Evolutionary conservation across 2,888 invertebrate species (phyloP), one percentile per base, ranked within the genome.

Genomic region (Rhingia campestris): DNA sequence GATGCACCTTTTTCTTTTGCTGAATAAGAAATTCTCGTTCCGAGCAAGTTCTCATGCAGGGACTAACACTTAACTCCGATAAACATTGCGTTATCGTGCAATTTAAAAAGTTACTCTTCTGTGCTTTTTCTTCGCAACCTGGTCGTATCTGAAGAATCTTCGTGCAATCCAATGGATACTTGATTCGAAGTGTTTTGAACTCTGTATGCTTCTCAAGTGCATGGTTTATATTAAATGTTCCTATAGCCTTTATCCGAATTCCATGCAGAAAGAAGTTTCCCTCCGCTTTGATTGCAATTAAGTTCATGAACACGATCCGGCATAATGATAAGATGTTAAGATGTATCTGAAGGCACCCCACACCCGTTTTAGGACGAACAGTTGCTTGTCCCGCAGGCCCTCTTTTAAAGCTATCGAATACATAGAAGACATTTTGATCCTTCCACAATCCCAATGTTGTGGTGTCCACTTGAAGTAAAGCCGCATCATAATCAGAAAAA

Each of bases 371-470:
- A 64, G 47, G 91, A 2, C 10, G 43, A 66, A 87, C 87, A 12
- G 87, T 87, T 6, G 88, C 92, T 75, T 90, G 86, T 0, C 94
- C 95, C 54, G 94, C 93, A 6, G 89, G 91, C 9, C 93, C 93
- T 2, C 95, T 92, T 4, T 94, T 92, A 86, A 95, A 95, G 0
- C 94, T 94, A 90, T 95, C 95, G 82, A 94, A 94, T 32, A 93
- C 91, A 87, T 94, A 95, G 88, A 90, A 94, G 92, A 94, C 93
- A 47, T 94, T 93, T 39, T 92, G 92, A 88, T 95, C 94, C 22
- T 93, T 92, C 95, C 95, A 95, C 9, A 95, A 87, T 0, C 92
- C 94, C 35, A 95, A 80, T n/a, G 92, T 89, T 41, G 92, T 93
- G 76, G 92, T 93, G 85, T 93, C 94, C 69, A 95, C 93, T 87